A percentile compares a stretch with the other conserved stretches of the same genome.
These are phyloP conservation scores for Netelia fuscicornis DNA, from an alignment of 2,888 invertebrate species.

Conservation along the genomic window DNA sequence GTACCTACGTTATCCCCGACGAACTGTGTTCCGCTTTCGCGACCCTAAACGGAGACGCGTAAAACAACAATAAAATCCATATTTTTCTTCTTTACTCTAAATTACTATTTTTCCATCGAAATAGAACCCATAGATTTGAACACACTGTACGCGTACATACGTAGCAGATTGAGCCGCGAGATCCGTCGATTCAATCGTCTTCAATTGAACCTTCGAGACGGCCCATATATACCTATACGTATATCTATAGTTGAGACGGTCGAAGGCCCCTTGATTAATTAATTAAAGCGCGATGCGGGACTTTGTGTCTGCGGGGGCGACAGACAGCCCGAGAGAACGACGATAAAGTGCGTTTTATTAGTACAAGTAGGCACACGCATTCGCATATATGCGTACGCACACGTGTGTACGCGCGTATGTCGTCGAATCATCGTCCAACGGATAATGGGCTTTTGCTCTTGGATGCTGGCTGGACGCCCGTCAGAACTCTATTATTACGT, in stretches of 20 bases:
- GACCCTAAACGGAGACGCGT: background rate
- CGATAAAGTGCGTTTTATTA: slow-evolving; percentile 50
- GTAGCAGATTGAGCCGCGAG: background rate
- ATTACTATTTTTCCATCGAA: too few species aligned
- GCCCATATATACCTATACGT: slow-evolving; percentile 10
- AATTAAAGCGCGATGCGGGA: slow-evolving; percentile 65
- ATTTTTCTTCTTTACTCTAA: too few species aligned
- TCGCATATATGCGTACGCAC: background rate
- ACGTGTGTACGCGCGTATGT: slow-evolving; percentile 7
- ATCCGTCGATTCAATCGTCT: slow-evolving; percentile 54
- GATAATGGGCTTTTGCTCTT: slow-evolving; percentile 58
- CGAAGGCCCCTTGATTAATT: slow-evolving; percentile 60
- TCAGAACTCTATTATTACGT: slow-evolving; percentile 64
- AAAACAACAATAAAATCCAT: too few species aligned
- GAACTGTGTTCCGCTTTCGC: slow-evolving; percentile 26
- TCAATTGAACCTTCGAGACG: slow-evolving; percentile 53
- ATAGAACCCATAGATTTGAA: background rate
- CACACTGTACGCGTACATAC: background rate
- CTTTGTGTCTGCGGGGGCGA: slow-evolving; percentile 48
- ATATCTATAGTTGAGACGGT: slow-evolving; percentile 37
- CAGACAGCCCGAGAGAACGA: slow-evolving; percentile 45
- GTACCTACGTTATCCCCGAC: background rate
- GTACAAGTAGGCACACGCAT: slow-evolving; percentile 5
- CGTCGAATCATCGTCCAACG: slow-evolving; percentile 52
- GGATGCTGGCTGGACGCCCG: slow-evolving; percentile 49